Evolutionary conservation across 2,113 vertebrate species (phyloP), one percentile per base, ranked within the genome.

Genomic region (Anarhynchus alexandrinus): DNA sequence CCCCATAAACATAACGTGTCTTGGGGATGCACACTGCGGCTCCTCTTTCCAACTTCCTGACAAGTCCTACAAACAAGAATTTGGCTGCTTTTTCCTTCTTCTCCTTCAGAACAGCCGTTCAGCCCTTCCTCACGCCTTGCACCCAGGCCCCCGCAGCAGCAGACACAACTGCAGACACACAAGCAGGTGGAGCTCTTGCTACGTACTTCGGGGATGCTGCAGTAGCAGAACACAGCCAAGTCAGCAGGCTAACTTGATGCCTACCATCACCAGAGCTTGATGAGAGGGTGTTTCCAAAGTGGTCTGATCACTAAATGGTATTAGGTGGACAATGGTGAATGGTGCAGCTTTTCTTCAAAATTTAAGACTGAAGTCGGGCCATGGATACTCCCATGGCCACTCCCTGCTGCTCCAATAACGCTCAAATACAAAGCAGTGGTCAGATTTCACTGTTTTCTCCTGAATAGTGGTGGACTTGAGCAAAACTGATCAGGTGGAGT

Each of bases 171-270:
- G 66, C 89, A 91, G 76, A 29, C 59, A 74, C 71, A 82, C 83
- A 92, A 34, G 42, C 72, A 91, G 70, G 73, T 93, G 93, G 94
- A 96, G 90, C 93, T 96, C 81, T 88, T 93, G 94, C 93, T 80
- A 26, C 82, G 2, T 11, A 17, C 38, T 30, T 55, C 29, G 79
- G 29, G 10, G 74, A 71, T 8, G 5, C 55, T 62, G 86, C 9
- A 45, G 78, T 2, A 81, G 54, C 64, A 76, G 9, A 43, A 47
- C 11, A 79, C 22, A 76, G 54, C 49, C 36, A 59, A 80, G 64
- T 26, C 42, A 66, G 23, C 9, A 30, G 64, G 64, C 51, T 36
- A 10, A 77, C 38, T 3, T 43, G 52, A 70, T 47, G 57, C 45
- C 71, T 49, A 30, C 30, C 34, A 58, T 5, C 30, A 55, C 52